Base-by-base conservation (phyloP, 2,113 vertebrate species). In the Menura novaehollandiae region DNA sequence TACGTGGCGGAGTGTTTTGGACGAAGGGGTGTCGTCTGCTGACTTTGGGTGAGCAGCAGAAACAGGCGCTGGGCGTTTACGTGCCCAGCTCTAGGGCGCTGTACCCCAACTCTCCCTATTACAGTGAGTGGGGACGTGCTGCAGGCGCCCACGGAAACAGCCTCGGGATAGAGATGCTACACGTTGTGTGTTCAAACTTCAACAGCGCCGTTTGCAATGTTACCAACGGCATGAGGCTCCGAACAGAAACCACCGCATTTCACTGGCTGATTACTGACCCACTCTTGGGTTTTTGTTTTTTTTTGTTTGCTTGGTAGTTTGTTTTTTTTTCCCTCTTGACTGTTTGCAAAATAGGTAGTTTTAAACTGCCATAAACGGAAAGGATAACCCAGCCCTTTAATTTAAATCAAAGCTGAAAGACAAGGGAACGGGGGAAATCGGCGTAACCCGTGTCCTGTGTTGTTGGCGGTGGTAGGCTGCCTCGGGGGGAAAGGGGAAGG, bases 401-500 rank as follows among this genome's bases (percentile, higher is more conserved):
- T 85, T 96, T 85, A 97, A 97, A 91, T 79, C 62, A 89, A 94
- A 95, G 18, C 39, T 72, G 68, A 72, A 69, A 33, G 49, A 44
- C 59, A 79, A 69, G 26, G 10, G 58, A 85, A 67, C 6, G 3
- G 9, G 44, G 19, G 63, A 89, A 85, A 69, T 51, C 52, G 33
- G 44, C 2, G 6, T 35, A 68, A 24, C 46, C 43, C 35, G 9
- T 47, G 71, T 47, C 9, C 84, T 32, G 46, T 18, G 59, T 1
- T 68, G 58, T 1, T 62, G 68, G 3, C 33, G 60, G 18, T 32
- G 43, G 55, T 13, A 75, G 37, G 39, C 23, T 93, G 55, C 89
- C 60, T 84, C 51, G 35, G 4, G 35, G n/a, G 32, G 5, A 6
- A 30, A 56, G 35, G 9, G 35, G 7, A 85, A 85, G 30, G 35